Evolutionary conservation across 1,140 invertebrate species (phyloP).

Genomic region (Mya arenaria): DNA sequence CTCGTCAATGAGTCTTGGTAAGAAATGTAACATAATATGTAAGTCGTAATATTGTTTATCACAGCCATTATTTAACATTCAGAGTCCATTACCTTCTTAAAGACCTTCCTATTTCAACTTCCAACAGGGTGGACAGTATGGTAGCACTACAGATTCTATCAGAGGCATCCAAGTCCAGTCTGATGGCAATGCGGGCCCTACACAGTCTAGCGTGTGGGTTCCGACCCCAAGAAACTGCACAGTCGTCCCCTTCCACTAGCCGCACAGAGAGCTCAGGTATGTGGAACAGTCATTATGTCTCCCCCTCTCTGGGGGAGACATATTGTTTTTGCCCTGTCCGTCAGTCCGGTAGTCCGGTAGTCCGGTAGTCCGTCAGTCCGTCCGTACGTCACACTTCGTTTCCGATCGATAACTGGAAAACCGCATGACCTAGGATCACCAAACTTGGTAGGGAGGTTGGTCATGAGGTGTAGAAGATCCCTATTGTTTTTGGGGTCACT

Average conservation of each 20-base stretch:
- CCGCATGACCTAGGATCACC: too few relatives aligned
- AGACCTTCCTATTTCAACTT: neutral
- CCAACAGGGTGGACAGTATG: slow-evolving; percentile 79
- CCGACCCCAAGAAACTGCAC: slow-evolving; percentile 56
- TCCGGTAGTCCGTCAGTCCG: too few relatives aligned
- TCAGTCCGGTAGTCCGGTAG: too few relatives aligned
- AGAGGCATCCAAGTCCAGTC: slow-evolving; percentile 77
- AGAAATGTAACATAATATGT: neutral
- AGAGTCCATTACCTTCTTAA: neutral
- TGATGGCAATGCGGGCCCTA: slow-evolving; percentile 73
- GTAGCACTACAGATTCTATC: slow-evolving; percentile 76
- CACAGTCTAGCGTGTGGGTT: slow-evolving; percentile 76
- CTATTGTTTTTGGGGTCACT: too few relatives aligned
- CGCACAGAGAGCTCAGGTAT: slow-evolving; percentile 66
- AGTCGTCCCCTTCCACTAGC: slow-evolving; percentile 59
- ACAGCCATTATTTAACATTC: neutral
- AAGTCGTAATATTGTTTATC: neutral
- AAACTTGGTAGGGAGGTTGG: too few relatives aligned
- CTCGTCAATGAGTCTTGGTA: slow-evolving; percentile 79
- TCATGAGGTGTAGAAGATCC: too few relatives aligned
- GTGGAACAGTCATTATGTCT: too few relatives aligned
- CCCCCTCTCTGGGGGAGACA: too few relatives aligned
- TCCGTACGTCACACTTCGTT: too few relatives aligned
- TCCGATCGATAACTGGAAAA: too few relatives aligned
- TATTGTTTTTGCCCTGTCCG: too few relatives aligned